Evolutionary conservation across 1,140 invertebrate species (phyloP), one percentile per base, ranked within the genome.

Genomic region (Chlorops oryzae): DNA sequence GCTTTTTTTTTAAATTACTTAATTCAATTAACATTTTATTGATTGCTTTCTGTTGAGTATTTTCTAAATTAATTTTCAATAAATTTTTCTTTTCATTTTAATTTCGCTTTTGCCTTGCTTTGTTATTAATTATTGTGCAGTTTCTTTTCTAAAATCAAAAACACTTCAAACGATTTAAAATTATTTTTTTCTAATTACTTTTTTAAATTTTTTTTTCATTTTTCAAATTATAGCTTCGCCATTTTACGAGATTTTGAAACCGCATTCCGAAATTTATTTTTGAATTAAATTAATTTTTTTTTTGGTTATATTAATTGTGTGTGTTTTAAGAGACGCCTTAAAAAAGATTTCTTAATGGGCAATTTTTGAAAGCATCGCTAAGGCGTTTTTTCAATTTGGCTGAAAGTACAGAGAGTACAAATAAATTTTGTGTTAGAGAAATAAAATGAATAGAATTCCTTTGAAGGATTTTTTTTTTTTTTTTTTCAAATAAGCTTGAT

Each of bases 341-440:
- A 56, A 69, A 69, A 44, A 69, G 58, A 55, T 69, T 69, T 65
- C 62, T 65, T 51, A 69, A 56, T 55, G 65, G 63, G 44, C 63
- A 65, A 65, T 61, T 65, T 59, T 65, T 69, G 52, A 69, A 69
- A 56, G 65, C 65, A 59, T 64, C 65, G 62, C 65, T 69, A 49
- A 69, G 65, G 44, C 65, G 65, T 64, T 66, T 69, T 65, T 65
- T 69, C 50, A 69, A 69, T 61, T 69, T 69, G 45, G 65, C 65
- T 69, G 65, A 54, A 69, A 69, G 39, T 65, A 69, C 46, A n/a
- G n/a, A n/a, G n/a, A n/a, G n/a, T n/a, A n/a, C n/a, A n/a, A n/a
- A n/a, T n/a, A n/a, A n/a, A n/a, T n/a, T n/a, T n/a, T n/a, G n/a
- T n/a, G n/a, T n/a, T n/a, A n/a, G n/a, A n/a, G n/a, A n/a, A n/a